These are phyloP conservation scores for Heliconius sara DNA, from an alignment of 2,888 invertebrate species.

Conservation along the genomic window DNA sequence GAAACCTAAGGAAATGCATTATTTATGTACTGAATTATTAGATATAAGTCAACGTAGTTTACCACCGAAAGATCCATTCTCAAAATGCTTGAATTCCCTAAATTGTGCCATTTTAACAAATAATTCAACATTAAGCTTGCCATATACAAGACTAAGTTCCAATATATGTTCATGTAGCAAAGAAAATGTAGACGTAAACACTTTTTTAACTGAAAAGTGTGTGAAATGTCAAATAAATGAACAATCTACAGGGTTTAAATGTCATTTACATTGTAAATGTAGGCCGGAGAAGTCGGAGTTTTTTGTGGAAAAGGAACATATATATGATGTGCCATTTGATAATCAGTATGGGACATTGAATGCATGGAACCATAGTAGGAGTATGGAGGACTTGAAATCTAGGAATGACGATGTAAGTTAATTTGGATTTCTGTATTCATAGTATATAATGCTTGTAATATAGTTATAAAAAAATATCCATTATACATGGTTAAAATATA, in stretches of 20 bases:
- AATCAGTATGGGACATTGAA: slow-evolving; percentile 67
- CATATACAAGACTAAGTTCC: slow-evolving; percentile 68
- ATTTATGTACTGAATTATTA: slow-evolving; percentile 78
- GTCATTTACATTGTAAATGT: slow-evolving; percentile 74
- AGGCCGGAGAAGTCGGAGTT: slow-evolving; percentile 63
- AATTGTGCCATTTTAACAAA: slow-evolving; percentile 69
- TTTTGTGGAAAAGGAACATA: slow-evolving; percentile 79
- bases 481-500: too few species aligned
- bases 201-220: slow-evolving; percentile 57
- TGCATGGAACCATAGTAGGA: slow-evolving; percentile 59
- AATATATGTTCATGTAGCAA: slow-evolving; percentile 62
- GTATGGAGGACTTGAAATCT: slow-evolving; percentile 65
- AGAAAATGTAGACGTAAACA: slow-evolving; percentile 55
- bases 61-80: slow-evolving; percentile 60
- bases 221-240: slow-evolving; percentile 63
- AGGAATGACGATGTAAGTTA: slow-evolving; percentile 59
- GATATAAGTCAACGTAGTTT: slow-evolving; percentile 70
- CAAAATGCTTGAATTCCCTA: slow-evolving; percentile 74
- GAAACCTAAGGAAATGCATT: slow-evolving; percentile 77
- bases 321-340: slow-evolving; percentile 85
- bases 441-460: not conserved
- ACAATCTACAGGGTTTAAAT: slow-evolving; percentile 66
- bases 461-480: too few species aligned
- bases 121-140: slow-evolving; percentile 71
- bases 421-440: not conserved